These are phyloP conservation scores for Pogonomyrmex californicus DNA, from an alignment of 1,140 invertebrate genomes.

Conservation along the genomic window DNA sequence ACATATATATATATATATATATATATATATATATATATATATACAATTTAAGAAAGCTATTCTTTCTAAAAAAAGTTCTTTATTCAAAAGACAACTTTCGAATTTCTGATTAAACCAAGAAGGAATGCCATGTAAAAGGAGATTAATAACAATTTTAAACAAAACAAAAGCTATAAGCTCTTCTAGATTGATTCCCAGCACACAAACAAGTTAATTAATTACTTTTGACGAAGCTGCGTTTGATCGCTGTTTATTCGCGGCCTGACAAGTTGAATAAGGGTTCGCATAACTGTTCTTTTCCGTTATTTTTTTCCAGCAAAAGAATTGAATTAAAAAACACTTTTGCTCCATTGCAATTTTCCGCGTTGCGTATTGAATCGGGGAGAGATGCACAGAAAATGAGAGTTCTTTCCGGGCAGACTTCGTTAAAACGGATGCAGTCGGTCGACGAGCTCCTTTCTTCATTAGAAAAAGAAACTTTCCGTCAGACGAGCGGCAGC, in stretches of 20 bases:
- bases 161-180: not conserved
- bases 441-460: constrained; percentile 29
- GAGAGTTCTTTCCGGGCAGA: constrained; percentile 3
- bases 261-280: constrained; percentile 27
- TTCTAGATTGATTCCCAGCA: constrained; percentile 27
- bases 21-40: not conserved
- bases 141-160: constrained; percentile 39
- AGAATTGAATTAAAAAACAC: constrained; percentile 49
- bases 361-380: constrained; percentile 44
- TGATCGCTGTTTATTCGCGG: constrained; percentile 53
- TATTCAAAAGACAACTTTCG: not conserved
- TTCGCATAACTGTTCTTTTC: not conserved
- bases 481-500: constrained; percentile 10
- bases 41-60: not conserved
- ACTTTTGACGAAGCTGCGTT: constrained; percentile 46
- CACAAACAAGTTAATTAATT: constrained; percentile 63
- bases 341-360: constrained; percentile 33
- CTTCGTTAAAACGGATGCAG: constrained; percentile 57
- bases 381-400: constrained; percentile 21
- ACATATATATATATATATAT: too few relatives aligned
- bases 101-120: not conserved
- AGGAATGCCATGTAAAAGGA: not conserved
- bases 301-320: not conserved
- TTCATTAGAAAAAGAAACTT: constrained; percentile 61
- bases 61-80: not conserved